Evolutionary conservation across 2,797 vertebrate species (phyloP).

Genomic region (Austrolebias charrua): DNA sequence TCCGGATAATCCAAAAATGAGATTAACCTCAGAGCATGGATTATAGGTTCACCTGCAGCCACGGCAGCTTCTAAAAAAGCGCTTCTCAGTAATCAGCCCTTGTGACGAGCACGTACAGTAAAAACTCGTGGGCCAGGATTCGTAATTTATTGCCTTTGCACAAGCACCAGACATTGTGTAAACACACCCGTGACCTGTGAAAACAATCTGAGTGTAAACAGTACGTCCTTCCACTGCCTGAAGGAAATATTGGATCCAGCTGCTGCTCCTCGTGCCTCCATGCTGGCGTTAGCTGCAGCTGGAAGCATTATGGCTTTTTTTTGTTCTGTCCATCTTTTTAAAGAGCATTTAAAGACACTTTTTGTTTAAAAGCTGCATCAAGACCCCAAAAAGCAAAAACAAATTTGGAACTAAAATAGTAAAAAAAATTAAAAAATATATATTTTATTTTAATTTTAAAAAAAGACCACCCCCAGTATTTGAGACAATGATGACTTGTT

Average conservation of each 20-base stretch:
- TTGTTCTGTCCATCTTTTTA: slow-evolving; percentile 1
- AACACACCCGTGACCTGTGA: slow-evolving; percentile 18
- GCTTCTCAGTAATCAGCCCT: slow-evolving; percentile 47
- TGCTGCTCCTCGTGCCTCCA: slow-evolving; percentile 30
- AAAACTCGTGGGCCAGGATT: slow-evolving; percentile 17
- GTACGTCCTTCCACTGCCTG: slow-evolving; percentile 20
- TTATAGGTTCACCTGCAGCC: slow-evolving; percentile 46
- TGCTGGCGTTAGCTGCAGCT: background rate
- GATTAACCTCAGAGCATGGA: slow-evolving; percentile 60
- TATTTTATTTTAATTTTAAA: too few species aligned
- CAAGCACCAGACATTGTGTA: slow-evolving; percentile 20
- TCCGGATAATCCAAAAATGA: slow-evolving; percentile 55
- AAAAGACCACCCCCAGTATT: too few species aligned
- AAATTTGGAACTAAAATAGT: too few species aligned
- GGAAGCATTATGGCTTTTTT: slow-evolving; percentile 15
- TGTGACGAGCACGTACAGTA: slow-evolving; percentile 20
- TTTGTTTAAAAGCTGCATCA: too few species aligned
- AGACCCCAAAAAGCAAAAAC: too few species aligned
- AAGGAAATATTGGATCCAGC: slow-evolving; percentile 42
- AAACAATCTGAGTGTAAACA: slow-evolving; percentile 23
- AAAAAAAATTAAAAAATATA: too few species aligned
- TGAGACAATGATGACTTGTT: too few species aligned
- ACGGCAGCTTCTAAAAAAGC: slow-evolving; percentile 48
- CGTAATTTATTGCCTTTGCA: slow-evolving; percentile 22
- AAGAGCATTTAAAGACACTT: too few species aligned